Conservation (phyloP, 1,140 invertebrate genomes). For the Vollenhovia emeryi region DNA sequence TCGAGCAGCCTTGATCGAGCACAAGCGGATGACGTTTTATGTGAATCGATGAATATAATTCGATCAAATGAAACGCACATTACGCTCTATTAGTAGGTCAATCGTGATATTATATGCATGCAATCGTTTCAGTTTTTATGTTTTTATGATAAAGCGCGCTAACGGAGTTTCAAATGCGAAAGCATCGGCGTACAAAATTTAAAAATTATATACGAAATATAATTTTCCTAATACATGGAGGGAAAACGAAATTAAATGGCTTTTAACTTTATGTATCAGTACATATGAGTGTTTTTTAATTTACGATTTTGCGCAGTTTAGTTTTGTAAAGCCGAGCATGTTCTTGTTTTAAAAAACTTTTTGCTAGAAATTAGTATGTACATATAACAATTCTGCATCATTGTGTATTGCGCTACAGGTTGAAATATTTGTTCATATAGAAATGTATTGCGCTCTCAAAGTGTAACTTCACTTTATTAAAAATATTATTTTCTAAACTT, state of each 20-base stretch:
- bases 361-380: neutral
- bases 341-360: neutral
- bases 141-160: neutral
- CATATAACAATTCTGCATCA: neutral
- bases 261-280: neutral
- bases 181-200: neutral
- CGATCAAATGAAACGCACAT: constrained; percentile 20
- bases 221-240: neutral
- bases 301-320: neutral
- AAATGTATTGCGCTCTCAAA: neutral
- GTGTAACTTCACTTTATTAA: neutral
- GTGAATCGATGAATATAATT: constrained; percentile 29
- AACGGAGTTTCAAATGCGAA: neutral
- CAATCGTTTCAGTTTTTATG: neutral
- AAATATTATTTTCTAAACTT: neutral
- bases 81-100: constrained; percentile 31
- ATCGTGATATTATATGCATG: constrained; percentile 13
- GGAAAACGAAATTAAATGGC: neutral
- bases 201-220: neutral
- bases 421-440: neutral
- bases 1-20: neutral
- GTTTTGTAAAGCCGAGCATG: neutral
- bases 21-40: constrained; percentile 15
- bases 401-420: neutral
- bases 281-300: neutral